Percentiles rank a stretch among this genome's conserved stretches.
These are phyloP conservation scores for Pseudomyrmex pallidus DNA, from an alignment of 1,140 invertebrate species.

Conservation along the genomic window DNA sequence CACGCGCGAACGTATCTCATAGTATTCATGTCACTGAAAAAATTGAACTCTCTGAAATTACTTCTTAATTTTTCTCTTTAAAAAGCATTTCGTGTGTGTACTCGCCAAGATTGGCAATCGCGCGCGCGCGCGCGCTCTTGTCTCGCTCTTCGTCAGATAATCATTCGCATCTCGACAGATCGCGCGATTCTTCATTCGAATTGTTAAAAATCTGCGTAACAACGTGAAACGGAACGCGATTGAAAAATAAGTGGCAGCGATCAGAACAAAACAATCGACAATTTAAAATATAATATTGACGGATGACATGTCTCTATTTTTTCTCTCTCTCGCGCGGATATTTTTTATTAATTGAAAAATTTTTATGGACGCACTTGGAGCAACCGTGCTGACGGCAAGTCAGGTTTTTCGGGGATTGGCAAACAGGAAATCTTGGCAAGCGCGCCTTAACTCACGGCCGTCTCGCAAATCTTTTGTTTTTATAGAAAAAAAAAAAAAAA, in stretches of 20 bases:
- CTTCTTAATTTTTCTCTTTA: neutral
- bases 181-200: slow-evolving; percentile 21
- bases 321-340: too few species aligned
- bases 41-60: slow-evolving; percentile 43
- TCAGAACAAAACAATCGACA: slow-evolving; percentile 50
- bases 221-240: neutral
- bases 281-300: slow-evolving; percentile 61
- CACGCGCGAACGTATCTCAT: neutral
- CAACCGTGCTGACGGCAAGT: neutral
- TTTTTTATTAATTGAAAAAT: slow-evolving; percentile 26
- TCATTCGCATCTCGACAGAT: slow-evolving; percentile 10
- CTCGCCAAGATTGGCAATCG: slow-evolving; percentile 51
- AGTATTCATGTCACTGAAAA: neutral
- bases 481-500: neutral
- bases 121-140: slow-evolving; percentile 38
- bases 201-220: too few species aligned
- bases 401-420: slow-evolving; percentile 8
- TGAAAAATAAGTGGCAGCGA: slow-evolving; percentile 29
- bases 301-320: neutral
- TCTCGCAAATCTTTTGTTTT: neutral
- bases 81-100: slow-evolving; percentile 33
- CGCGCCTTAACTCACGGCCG: slow-evolving; percentile 23
- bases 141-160: slow-evolving; percentile 25
- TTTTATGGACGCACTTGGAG: neutral
- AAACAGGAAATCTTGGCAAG: slow-evolving; percentile 62